Evolutionary conservation across 2,113 vertebrate species (phyloP), one percentile per base, ranked within the genome.

Genomic region (Pyrgilauda ruficollis): DNA sequence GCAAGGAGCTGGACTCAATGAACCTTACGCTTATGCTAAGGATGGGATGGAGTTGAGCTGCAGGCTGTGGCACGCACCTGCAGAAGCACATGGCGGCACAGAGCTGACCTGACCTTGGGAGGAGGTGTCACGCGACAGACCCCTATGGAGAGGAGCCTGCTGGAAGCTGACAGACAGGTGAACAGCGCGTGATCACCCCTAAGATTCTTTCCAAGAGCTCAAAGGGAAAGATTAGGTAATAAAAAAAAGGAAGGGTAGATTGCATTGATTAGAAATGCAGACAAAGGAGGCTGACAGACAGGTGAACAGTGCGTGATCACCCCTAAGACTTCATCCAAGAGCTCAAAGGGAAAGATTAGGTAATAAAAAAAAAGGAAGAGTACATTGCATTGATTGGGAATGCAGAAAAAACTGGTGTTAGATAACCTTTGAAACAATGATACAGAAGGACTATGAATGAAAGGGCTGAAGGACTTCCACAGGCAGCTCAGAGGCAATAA

Each of bases 361-460:
- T 43, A 91, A 82, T 53, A 62, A 62, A 30, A 10, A 31, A 72
- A 7, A 12, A 28, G 7, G 11, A 83, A 82, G 7, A 11, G 33
- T 76, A 35, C 77, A 88, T 13, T 28, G 5, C 30, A 56, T 7
- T 69, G 47, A 73, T 43, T 59, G 1, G 19, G 80, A 39, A 79
- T 37, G 33, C 43, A 84, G 47, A 30, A 80, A 59, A 53, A 83
- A n/a, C 27, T 1, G 0, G 17, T 30, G 5, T 80, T 74, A 74
- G 37, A 15, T 67, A 93, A 86, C 49, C 41, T 44, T 94, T 88
- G 27, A 74, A 87, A 85, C 50, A 91, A 69, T 21, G 15, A 85
- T 44, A 93, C 16, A 67, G 49, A 59, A 39, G 24, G 22, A 88
- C 61, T 84, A 13, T 1, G 1, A 90, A 43, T 15, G 14, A 84